These are phyloP conservation scores for Rhinatrema bivittatum DNA, from an alignment of 2,797 vertebrate genomes.

Conservation along the genomic window DNA sequence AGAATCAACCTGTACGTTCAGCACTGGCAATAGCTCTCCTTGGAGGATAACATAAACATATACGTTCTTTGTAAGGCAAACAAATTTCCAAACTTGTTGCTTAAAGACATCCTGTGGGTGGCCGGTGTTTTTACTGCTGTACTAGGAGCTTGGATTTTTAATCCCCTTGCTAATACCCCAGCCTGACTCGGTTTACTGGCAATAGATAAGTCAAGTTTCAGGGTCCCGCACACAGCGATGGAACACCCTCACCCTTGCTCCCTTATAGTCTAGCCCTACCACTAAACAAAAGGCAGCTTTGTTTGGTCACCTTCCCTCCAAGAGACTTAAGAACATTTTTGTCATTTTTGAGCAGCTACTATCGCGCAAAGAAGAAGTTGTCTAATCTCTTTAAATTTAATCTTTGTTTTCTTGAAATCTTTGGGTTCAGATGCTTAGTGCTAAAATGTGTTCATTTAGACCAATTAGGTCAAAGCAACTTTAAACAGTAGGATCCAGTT, in stretches of 20 bases:
- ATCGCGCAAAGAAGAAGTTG: slow-evolving; percentile 75
- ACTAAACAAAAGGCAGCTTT: slow-evolving; percentile 80
- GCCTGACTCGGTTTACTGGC: slow-evolving; percentile 52
- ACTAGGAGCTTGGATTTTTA: slow-evolving; percentile 47
- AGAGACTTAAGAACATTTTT: slow-evolving; percentile 96
- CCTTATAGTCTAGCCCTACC: slow-evolving; percentile 38
- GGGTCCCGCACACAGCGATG: slow-evolving; percentile 55
- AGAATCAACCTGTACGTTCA: too few species aligned
- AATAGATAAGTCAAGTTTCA: slow-evolving; percentile 54
- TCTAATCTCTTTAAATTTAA: slow-evolving; percentile 94
- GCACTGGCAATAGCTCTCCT: too few species aligned
- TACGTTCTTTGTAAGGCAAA: neutral
- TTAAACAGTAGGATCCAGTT: slow-evolving; percentile 8
- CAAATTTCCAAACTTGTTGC: neutral
- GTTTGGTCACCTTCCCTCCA: slow-evolving; percentile 69
- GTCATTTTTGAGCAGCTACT: slow-evolving; percentile 99
- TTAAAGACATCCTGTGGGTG: slow-evolving; percentile 54
- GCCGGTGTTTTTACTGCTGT: slow-evolving; percentile 40
- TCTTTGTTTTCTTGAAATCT: slow-evolving; percentile 71
- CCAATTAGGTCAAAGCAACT: slow-evolving; percentile 73
- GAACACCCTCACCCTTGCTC: slow-evolving; percentile 45
- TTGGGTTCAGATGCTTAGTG: slow-evolving; percentile 57
- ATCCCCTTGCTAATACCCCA: slow-evolving; percentile 58
- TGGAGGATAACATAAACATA: too few species aligned
- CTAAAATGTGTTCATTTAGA: slow-evolving; percentile 61